Conservation (phyloP, 2,797 vertebrate species). For the Notolepis coatsorum region DNA sequence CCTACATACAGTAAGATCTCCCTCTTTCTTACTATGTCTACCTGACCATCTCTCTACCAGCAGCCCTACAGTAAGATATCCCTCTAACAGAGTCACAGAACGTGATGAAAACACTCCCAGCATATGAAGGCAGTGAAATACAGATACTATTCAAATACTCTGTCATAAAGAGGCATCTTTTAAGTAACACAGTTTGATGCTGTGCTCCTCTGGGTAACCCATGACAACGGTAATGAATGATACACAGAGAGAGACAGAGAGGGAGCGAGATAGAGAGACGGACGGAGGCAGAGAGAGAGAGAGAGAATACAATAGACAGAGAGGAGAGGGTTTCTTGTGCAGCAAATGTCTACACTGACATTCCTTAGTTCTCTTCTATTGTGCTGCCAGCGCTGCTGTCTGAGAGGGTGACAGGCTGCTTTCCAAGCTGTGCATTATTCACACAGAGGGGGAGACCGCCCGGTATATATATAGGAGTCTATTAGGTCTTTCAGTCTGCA, state of each 20-base stretch:
- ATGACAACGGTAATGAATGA: conserved; percentile 1
- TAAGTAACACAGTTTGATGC: neutral
- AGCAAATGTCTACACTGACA: neutral
- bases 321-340: neutral
- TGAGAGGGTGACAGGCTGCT: neutral
- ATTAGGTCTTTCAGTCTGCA: neutral
- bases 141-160: neutral
- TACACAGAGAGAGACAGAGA: neutral
- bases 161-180: neutral
- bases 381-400: neutral
- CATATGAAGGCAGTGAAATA: neutral
- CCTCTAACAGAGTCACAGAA: neutral
- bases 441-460: neutral
- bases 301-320: neutral
- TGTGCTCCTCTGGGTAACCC: neutral
- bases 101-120: neutral
- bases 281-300: neutral
- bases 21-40: no score
- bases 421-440: neutral
- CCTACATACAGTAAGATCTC: no score
- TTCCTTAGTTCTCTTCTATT: neutral
- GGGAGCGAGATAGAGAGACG: neutral
- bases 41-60: no score
- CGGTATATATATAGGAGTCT: no score
- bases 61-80: no score